A percentile compares a stretch with the other conserved stretches of the same genome.
phyloP scores from a whole-genome alignment of 2,888 invertebrate genomes.

The Agonopterix heracliana region DNA sequence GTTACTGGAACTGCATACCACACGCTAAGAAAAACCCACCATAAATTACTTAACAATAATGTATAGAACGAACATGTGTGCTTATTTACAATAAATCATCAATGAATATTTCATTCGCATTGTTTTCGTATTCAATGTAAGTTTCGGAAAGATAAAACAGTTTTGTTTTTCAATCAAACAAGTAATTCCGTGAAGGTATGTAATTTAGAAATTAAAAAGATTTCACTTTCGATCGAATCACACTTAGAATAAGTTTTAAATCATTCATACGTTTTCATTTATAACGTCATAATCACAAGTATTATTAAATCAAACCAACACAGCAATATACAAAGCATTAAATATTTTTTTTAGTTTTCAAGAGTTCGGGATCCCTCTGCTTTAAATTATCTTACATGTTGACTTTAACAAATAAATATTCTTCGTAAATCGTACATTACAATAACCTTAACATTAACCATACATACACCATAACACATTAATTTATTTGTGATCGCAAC shows the following conservation, averaged over 20 bases:
- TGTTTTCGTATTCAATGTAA: constrained; percentile 12
- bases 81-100: not conserved
- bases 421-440: constrained; percentile 26
- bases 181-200: no score
- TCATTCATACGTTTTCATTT: constrained; percentile 24
- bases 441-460: constrained; percentile 23
- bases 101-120: constrained; percentile 35
- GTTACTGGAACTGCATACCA: constrained; percentile 21
- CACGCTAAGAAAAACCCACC: constrained; percentile 36
- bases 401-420: constrained; percentile 36
- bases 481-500: constrained; percentile 25
- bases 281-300: constrained; percentile 41
- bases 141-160: no score
- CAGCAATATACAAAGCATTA: constrained; percentile 32
- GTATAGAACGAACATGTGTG: constrained; percentile 16
- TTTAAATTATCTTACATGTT: constrained; percentile 23
- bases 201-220: no score
- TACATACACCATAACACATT: constrained; percentile 33
- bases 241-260: not conserved
- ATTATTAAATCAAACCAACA: constrained; percentile 9
- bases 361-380: constrained; percentile 27
- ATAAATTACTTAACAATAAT: constrained; percentile 56
- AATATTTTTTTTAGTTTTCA: constrained; percentile 29
- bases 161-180: no score
- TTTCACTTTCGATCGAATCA: no score